These are phyloP conservation scores for Smittia aterrima DNA, from an alignment of 2,888 invertebrate genomes.

Conservation along the genomic window DNA sequence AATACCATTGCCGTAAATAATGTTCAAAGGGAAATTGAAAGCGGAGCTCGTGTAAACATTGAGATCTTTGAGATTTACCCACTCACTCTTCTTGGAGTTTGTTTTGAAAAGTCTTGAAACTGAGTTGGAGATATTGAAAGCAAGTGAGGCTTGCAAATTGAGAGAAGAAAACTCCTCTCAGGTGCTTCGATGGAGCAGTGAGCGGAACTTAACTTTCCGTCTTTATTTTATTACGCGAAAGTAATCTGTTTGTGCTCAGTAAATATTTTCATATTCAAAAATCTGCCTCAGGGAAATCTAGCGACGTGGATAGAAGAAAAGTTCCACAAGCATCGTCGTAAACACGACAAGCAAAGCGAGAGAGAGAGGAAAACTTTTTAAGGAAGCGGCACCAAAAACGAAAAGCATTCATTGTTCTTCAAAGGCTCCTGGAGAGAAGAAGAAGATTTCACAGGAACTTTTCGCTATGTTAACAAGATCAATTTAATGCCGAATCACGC, in stretches of 20 bases:
- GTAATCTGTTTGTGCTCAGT: neutral
- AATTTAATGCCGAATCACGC: constrained; percentile 26
- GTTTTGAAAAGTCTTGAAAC: too few species aligned
- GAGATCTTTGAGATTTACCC: too few species aligned
- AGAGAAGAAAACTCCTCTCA: neutral
- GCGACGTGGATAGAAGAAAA: neutral
- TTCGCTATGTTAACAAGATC: constrained; percentile 31
- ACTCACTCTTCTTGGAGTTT: too few species aligned
- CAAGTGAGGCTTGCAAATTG: neutral
- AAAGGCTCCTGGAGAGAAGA: neutral
- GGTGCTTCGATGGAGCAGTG: neutral
- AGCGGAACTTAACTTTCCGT: neutral
- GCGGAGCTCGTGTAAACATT: neutral
- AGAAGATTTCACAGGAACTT: neutral
- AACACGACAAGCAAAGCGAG: neutral
- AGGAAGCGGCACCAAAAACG: neutral
- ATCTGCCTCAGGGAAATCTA: constrained; percentile 5
- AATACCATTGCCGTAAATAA: neutral
- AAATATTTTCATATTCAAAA: constrained; percentile 10
- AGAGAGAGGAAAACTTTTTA: neutral
- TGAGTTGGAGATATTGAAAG: too few species aligned
- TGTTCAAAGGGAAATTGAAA: neutral
- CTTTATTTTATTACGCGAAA: constrained; percentile 7
- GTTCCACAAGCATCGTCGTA: neutral
- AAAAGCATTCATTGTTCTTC: neutral